Evolutionary conservation across 1,140 invertebrate genomes (phyloP).

Genomic region (Bombus vancouverensis): DNA sequence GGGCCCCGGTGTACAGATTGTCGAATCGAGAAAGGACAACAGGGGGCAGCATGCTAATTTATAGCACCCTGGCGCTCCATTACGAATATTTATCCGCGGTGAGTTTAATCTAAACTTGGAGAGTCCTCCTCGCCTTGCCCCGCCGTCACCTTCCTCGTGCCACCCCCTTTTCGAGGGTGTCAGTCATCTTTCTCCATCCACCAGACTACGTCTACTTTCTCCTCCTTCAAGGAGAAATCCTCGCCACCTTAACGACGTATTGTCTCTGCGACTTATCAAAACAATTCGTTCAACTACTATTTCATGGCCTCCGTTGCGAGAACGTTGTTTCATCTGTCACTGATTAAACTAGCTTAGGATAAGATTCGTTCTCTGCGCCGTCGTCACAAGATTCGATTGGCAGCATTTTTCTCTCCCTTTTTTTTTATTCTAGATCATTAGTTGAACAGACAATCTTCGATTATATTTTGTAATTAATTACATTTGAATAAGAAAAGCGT

Average conservation of each 20-base stretch:
- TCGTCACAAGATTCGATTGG: not conserved
- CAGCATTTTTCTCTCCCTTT: too few relatives aligned
- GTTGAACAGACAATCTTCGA: too few relatives aligned
- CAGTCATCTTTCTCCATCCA: slow-evolving; percentile 51
- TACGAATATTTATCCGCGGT: slow-evolving; percentile 83
- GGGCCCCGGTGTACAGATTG: slow-evolving; percentile 63
- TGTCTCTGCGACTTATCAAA: slow-evolving; percentile 81
- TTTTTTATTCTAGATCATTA: too few relatives aligned
- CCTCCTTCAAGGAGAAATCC: slow-evolving; percentile 59
- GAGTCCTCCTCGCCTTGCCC: slow-evolving; percentile 67
- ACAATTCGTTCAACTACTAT: slow-evolving; percentile 78
- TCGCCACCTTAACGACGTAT: slow-evolving; percentile 81
- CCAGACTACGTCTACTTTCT: slow-evolving; percentile 42
- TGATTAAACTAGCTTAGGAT: slow-evolving; percentile 68
- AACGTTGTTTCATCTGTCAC: slow-evolving; percentile 64
- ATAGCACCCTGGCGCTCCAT: slow-evolving; percentile 83
- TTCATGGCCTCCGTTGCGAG: slow-evolving; percentile 45
- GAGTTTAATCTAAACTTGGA: slow-evolving; percentile 83
- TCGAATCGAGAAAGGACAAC: slow-evolving; percentile 70
- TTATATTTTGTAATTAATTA: too few relatives aligned
- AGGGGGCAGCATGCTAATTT: slow-evolving; percentile 81
- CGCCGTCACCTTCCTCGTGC: slow-evolving; percentile 53
- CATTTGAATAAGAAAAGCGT: too few relatives aligned
- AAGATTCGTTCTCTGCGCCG: slow-evolving; percentile 14
- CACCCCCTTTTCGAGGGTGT: slow-evolving; percentile 41